phyloP scores from a whole-genome alignment of 2,113 vertebrate genomes.

The Centropus bengalensis region DNA sequence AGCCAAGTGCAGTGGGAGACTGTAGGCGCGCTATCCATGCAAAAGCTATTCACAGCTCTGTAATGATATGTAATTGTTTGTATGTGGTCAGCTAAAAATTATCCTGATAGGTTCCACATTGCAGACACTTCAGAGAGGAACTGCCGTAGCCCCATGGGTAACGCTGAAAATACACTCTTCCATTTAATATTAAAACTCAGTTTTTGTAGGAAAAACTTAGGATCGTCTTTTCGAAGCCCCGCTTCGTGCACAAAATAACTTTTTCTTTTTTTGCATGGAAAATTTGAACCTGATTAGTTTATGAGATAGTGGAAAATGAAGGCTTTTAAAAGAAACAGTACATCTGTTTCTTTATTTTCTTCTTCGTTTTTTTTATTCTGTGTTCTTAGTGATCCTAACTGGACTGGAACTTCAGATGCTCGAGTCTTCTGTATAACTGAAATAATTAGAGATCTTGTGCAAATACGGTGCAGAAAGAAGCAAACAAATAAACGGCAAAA shows the following conservation, averaged over 20 bases:
- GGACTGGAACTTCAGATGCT: background rate
- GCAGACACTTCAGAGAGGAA: background rate
- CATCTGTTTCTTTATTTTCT: background rate
- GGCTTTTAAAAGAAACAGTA: background rate
- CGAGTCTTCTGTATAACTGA: background rate
- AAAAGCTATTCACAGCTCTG: conserved; percentile 9
- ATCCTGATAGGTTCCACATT: conserved; percentile 50
- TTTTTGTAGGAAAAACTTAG: background rate
- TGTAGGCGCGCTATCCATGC: background rate
- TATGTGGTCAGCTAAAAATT: conserved; percentile 32
- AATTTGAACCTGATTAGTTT: background rate
- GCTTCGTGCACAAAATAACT: background rate
- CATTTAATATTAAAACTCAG: background rate
- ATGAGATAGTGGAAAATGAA: background rate
- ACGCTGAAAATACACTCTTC: background rate
- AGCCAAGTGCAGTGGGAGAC: background rate
- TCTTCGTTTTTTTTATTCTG: background rate
- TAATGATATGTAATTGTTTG: conserved; percentile 45
- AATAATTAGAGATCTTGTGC: background rate
- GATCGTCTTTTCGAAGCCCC: background rate
- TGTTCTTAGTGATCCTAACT: background rate
- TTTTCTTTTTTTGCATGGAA: background rate
- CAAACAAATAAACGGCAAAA: background rate
- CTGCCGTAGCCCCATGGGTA: background rate
- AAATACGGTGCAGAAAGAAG: background rate